These are phyloP conservation scores for Biston betularia DNA, from an alignment of 2,888 invertebrate genomes.

Conservation along the genomic window DNA sequence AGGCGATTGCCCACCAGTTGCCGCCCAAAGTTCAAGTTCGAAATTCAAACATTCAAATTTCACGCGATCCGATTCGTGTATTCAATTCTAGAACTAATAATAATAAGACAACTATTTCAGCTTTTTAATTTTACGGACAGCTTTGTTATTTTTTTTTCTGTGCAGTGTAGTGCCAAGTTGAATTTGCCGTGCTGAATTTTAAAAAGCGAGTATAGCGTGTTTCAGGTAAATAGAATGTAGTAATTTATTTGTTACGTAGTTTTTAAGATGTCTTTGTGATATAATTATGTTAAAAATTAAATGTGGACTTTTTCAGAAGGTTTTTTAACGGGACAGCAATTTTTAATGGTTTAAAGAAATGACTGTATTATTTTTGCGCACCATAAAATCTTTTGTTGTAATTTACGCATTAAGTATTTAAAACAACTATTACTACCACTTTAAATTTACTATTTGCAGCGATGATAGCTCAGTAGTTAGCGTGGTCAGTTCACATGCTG, in stretches of 20 bases:
- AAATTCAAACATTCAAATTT: slow-evolving; percentile 47
- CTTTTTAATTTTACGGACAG: not conserved
- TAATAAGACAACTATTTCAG: not conserved
- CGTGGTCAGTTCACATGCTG: too few relatives aligned
- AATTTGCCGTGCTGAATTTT: slow-evolving; percentile 38
- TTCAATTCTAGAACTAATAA: slow-evolving; percentile 37
- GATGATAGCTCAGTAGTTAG: too few relatives aligned
- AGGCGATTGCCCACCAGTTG: slow-evolving; percentile 66
- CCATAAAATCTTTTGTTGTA: too few relatives aligned
- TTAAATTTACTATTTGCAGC: too few relatives aligned
- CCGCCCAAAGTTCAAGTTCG: slow-evolving; percentile 63
- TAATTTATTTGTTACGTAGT: slow-evolving; percentile 25
- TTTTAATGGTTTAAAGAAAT: too few relatives aligned
- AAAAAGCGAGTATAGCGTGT: slow-evolving; percentile 42
- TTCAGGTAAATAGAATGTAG: slow-evolving; percentile 45
- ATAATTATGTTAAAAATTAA: not conserved
- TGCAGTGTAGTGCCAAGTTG: slow-evolving; percentile 39
- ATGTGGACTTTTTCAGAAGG: not conserved
- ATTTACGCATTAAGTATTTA: too few relatives aligned
- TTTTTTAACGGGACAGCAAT: too few relatives aligned
- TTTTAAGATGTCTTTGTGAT: not conserved
- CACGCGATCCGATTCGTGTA: slow-evolving; percentile 24
- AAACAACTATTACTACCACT: too few relatives aligned
- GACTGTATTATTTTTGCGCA: too few relatives aligned
- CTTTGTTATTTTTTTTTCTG: slow-evolving; percentile 27